phyloP scores from a whole-genome alignment of 2,888 invertebrate species.

The Diarsia dahlii region DNA sequence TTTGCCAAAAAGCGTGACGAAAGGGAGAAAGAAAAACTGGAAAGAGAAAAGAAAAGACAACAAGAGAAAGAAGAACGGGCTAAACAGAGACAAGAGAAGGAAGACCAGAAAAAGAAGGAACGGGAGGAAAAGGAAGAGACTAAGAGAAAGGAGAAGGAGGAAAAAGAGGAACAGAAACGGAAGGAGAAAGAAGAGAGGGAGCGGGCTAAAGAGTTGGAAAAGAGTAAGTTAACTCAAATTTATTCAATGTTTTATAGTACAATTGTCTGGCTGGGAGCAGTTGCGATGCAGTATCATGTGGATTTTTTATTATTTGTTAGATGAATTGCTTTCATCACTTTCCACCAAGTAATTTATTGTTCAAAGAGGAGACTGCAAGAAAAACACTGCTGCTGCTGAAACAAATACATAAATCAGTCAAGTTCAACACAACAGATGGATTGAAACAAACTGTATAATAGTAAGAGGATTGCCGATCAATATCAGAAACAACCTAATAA shows the following conservation, averaged over 20 bases:
- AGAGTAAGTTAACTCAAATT: slow-evolving; percentile 78
- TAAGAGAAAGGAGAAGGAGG: slow-evolving; percentile 84
- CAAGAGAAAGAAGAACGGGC: slow-evolving; percentile 88
- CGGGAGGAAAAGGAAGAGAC: slow-evolving; percentile 87
- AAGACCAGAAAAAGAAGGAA: slow-evolving; percentile 82
- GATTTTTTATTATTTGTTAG: background rate
- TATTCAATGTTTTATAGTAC: too few species aligned
- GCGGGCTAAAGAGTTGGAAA: slow-evolving; percentile 90
- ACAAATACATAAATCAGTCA: background rate
- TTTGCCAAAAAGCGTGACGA: slow-evolving; percentile 91
- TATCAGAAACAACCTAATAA: too few species aligned
- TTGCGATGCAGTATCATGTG: too few species aligned
- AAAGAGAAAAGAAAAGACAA: slow-evolving; percentile 84
- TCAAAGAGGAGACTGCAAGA: background rate
- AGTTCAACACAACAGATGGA: background rate
- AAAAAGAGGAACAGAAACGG: slow-evolving; percentile 89
- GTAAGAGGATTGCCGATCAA: background rate
- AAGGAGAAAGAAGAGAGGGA: slow-evolving; percentile 90
- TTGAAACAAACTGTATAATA: background rate
- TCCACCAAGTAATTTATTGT: background rate
- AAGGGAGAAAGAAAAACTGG: slow-evolving; percentile 87
- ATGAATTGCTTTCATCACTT: background rate
- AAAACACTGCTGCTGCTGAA: background rate
- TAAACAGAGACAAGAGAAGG: slow-evolving; percentile 84
- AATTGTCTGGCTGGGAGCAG: too few species aligned